Conservation (phyloP, 2,888 invertebrate species). For the Orthonevra nobilis region DNA sequence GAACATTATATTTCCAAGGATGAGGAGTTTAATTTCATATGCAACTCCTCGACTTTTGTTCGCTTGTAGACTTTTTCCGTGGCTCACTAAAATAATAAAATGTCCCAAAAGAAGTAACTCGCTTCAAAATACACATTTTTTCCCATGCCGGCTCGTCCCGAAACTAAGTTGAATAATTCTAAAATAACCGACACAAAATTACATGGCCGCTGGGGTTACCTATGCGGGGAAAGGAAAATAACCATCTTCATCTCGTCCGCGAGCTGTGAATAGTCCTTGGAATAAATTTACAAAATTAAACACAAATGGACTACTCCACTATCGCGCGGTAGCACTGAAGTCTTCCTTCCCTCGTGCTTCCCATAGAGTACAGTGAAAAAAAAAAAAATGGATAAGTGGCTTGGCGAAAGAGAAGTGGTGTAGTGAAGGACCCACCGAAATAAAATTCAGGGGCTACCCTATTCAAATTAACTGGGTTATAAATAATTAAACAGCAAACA, state of each 20-base stretch:
- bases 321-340: conserved; percentile 7
- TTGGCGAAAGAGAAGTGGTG: conserved; percentile 11
- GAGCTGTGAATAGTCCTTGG: conserved; percentile 15
- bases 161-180: conserved; percentile 1
- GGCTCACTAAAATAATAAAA: no score
- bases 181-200: background rate
- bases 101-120: no score
- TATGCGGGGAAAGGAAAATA: background rate
- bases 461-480: conserved; percentile 70
- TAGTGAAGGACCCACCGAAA: conserved; percentile 37
- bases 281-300: conserved; percentile 38
- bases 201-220: no score
- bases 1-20: no score
- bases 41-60: no score
- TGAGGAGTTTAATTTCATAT: no score
- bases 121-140: no score
- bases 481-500: conserved; percentile 66
- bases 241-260: conserved; percentile 11
- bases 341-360: background rate
- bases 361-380: background rate
- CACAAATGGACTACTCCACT: conserved; percentile 6
- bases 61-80: no score
- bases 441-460: conserved; percentile 43
- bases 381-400: conserved; percentile 21
- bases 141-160: background rate